phyloP scores from a whole-genome alignment of 1,140 invertebrate species.

The Uloborus diversus region DNA sequence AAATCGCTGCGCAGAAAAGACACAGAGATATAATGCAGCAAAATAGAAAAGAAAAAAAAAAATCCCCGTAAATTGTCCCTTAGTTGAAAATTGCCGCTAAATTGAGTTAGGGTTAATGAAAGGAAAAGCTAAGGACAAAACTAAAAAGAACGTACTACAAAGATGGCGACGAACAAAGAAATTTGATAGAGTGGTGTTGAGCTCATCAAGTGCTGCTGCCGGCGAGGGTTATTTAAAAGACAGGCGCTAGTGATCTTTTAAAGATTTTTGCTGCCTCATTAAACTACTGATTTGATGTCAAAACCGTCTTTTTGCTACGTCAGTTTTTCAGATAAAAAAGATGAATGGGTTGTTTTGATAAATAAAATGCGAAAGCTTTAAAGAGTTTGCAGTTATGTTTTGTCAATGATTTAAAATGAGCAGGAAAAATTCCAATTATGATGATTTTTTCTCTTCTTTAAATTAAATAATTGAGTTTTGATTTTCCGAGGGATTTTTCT shows the following conservation, averaged over 20 bases:
- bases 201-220: constrained; percentile 48
- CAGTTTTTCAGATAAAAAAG: constrained; percentile 36
- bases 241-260: constrained; percentile 50
- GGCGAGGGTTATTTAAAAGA: constrained; percentile 52
- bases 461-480: too few species aligned
- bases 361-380: constrained; percentile 8
- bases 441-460: too few species aligned
- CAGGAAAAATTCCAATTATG: too few species aligned
- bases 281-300: constrained; percentile 52
- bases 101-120: constrained; percentile 57
- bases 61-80: constrained; percentile 45
- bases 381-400: background rate
- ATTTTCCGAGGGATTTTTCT: too few species aligned
- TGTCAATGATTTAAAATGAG: too few species aligned
- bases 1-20: constrained; percentile 9
- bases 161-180: constrained; percentile 53
- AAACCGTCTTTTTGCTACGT: constrained; percentile 16
- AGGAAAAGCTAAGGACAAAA: constrained; percentile 22
- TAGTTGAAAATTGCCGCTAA: constrained; percentile 53
- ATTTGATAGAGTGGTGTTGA: constrained; percentile 56
- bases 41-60: constrained; percentile 15
- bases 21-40: constrained; percentile 16
- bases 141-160: background rate
- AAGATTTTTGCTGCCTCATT: constrained; percentile 54
- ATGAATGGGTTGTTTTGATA: constrained; percentile 33